These are phyloP conservation scores for Baronia brevicornis DNA, from an alignment of 2,888 invertebrate species.

Conservation along the genomic window DNA sequence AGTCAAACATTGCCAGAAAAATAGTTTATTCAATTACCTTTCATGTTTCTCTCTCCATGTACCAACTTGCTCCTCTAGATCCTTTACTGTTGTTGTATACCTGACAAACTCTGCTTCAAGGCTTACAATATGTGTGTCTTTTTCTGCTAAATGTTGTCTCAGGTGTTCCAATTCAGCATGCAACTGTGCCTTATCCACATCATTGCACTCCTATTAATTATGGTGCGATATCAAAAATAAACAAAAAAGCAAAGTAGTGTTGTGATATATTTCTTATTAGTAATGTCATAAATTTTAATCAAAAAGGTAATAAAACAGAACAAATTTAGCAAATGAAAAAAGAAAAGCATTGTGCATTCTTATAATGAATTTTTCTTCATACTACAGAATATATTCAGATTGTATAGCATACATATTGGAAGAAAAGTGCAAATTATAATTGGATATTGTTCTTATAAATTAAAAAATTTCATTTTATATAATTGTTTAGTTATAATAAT, in stretches of 20 bases:
- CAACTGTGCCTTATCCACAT: conserved; percentile 77
- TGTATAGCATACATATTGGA: conserved; percentile 17
- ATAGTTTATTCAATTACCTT: conserved; percentile 64
- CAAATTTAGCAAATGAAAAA: conserved; percentile 28
- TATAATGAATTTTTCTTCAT: conserved; percentile 8
- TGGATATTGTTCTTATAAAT: conserved; percentile 16
- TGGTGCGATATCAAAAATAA: conserved; percentile 48
- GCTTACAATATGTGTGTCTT: conserved; percentile 87
- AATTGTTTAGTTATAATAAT: conserved; percentile 18
- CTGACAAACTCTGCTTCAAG: conserved; percentile 91
- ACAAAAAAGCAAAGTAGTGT: conserved; percentile 35
- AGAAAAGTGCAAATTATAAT: conserved; percentile 26
- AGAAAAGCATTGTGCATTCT: conserved; percentile 31
- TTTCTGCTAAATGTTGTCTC: conserved; percentile 86
- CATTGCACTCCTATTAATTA: conserved; percentile 60
- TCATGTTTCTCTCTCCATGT: conserved; percentile 96
- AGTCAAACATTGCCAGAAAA: conserved; percentile 16
- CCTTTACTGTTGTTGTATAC: conserved; percentile 84
- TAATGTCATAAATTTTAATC: conserved; percentile 7
- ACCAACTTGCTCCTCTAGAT: conserved; percentile 87
- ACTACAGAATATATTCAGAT: conserved; percentile 16
- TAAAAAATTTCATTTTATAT: conserved; percentile 23
- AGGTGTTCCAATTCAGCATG: conserved; percentile 92
- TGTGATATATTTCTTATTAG: conserved; percentile 12
- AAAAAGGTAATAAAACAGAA: conserved; percentile 13